Base-by-base conservation (phyloP, 2,113 vertebrate genomes). In the Bufo bufo region DNA sequence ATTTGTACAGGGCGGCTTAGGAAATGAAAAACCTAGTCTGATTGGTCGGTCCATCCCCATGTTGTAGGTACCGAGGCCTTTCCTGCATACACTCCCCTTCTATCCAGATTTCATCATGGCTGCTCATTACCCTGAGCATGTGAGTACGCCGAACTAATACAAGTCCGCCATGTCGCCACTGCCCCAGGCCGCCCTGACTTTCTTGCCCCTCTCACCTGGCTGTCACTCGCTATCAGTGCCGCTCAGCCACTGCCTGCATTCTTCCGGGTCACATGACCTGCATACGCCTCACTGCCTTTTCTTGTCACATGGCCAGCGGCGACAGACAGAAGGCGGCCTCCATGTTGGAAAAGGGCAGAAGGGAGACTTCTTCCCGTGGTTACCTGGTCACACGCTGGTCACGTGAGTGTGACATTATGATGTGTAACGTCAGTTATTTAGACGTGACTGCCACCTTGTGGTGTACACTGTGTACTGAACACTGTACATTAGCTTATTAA, bases 211-310 rank as follows among this genome's bases (percentile, higher is more conserved):
- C 52, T 63, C 56, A 77, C 71, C 84, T 13, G 9, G 54, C 45
- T 59, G 72, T 52, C 47, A 86, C 71, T 77, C 56, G 50, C 71
- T 33, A 13, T 79, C 61, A 79, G 20, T 23, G 54, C 75, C n/a
- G 47, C 85, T 49, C 45, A 4, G 84, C 33, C 4, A 47, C 81
- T 52, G 16, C 19, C 43, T 11, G 59, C 85, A 86, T 79, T 86
- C 85, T 86, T 86, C 85, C 85, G 85, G 74, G 85, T 86, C 85
- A 86, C 33, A 54, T 86, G 85, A 86, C 77, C 75, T 6, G 45
- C 8, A 49, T 49, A 8, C 72, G 45, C 17, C 54, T 61, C 71
- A 75, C 56, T 33, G 71, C 54, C n/a, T 19, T 33, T 19, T 49
- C 49, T 82, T 11, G 45, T 85, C 69, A 85, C 11, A 20, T n/a